Evolutionary conservation across 2,113 vertebrate genomes (phyloP).

Genomic region (Ramphastos sulfuratus): DNA sequence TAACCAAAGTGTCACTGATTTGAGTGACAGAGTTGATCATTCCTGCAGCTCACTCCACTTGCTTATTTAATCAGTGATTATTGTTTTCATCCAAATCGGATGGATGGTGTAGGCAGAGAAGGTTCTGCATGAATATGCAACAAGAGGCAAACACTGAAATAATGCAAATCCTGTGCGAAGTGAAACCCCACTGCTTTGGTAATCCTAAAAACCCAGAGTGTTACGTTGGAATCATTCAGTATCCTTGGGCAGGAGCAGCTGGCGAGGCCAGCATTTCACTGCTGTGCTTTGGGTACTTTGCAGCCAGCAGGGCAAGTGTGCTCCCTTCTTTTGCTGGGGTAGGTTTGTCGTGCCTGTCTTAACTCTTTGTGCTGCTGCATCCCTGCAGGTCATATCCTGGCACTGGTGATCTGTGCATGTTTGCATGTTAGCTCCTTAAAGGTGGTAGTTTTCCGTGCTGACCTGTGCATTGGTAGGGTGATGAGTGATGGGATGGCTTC

Average conservation of each 20-base stretch:
- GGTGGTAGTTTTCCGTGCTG: neutral
- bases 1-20: conserved; percentile 24
- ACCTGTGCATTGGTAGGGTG: neutral
- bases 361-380: neutral
- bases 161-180: conserved; percentile 8
- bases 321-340: neutral
- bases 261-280: neutral
- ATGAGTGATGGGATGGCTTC: neutral
- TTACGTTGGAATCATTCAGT: conserved; percentile 59
- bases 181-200: conserved; percentile 49
- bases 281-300: neutral
- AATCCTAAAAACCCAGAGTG: conserved; percentile 43
- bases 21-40: conserved; percentile 51
- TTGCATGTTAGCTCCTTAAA: neutral
- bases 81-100: conserved; percentile 63
- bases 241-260: conserved; percentile 39
- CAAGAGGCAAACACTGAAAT: neutral
- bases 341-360: neutral
- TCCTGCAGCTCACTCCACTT: conserved; percentile 37
- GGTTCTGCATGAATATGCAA: conserved; percentile 58
- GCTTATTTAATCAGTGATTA: conserved; percentile 67
- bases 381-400: neutral
- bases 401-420: neutral
- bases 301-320: neutral
- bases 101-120: conserved; percentile 23